Evolutionary conservation across 2,113 vertebrate species (phyloP).

Genomic region (Clarias batrachus): DNA sequence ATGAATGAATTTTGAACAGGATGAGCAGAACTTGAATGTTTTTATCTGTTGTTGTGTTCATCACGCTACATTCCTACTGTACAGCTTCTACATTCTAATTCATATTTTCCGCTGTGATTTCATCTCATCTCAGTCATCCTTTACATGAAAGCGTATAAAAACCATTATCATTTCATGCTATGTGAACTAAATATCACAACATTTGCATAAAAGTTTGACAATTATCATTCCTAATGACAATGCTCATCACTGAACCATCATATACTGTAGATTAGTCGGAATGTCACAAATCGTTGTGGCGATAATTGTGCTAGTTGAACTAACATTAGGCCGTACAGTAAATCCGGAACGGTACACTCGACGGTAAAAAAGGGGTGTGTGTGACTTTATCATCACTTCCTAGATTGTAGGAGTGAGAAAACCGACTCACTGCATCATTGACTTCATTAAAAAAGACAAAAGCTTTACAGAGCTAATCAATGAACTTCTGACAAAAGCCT

Average conservation of each 20-base stretch:
- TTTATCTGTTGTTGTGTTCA: background rate
- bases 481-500: constrained; percentile 2
- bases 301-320: background rate
- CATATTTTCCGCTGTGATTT: background rate
- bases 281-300: background rate
- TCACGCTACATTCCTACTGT: background rate
- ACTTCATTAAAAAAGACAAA: background rate
- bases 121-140: background rate
- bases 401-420: background rate
- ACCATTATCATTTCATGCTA: background rate
- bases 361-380: background rate
- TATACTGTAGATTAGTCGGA: background rate
- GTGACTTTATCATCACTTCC: background rate
- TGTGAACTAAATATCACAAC: background rate
- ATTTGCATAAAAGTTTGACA: background rate
- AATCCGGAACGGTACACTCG: background rate
- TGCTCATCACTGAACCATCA: background rate
- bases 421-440: background rate
- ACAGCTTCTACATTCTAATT: background rate
- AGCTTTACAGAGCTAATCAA: constrained; percentile 15
- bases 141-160: background rate
- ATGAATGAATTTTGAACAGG: background rate
- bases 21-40: background rate
- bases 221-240: background rate
- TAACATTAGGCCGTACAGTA: background rate